These are phyloP conservation scores for Trochalopteron elliotii DNA, from an alignment of 2,113 vertebrate genomes.

Conservation along the genomic window DNA sequence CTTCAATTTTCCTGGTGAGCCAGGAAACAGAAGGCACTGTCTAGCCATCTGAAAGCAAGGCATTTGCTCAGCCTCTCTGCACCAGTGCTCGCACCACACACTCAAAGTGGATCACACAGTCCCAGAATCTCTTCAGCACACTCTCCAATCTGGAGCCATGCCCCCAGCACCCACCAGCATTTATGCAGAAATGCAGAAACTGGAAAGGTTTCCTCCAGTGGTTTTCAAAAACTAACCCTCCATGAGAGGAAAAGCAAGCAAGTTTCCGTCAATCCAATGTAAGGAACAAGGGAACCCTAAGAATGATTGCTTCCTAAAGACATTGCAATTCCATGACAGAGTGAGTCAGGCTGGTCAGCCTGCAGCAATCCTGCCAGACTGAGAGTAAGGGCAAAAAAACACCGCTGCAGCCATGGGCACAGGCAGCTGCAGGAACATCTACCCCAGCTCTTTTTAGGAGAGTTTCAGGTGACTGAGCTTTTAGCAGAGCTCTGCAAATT, in stretches of 20 bases:
- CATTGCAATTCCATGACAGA: neutral
- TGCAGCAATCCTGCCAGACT: neutral
- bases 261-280: neutral
- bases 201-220: neutral
- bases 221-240: neutral
- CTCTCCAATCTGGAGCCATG: fast-evolving
- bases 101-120: fast-evolving
- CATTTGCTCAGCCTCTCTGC: neutral
- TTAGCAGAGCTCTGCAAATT: neutral
- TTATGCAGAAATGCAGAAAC: neutral
- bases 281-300: neutral
- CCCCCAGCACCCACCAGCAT: neutral
- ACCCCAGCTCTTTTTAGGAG: neutral
- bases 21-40: neutral
- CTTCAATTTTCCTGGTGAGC: neutral
- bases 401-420: neutral
- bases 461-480: slow-evolving; percentile 33
- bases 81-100: neutral
- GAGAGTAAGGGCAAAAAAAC: neutral
- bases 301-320: neutral
- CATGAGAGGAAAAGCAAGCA: neutral
- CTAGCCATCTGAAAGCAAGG: neutral
- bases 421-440: neutral
- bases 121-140: neutral
- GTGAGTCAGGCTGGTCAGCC: neutral